A percentile compares a stretch with the other conserved stretches of the same genome.
Evolutionary conservation across 2,888 invertebrate genomes (phyloP).

Genomic region (Protonemura montana): DNA sequence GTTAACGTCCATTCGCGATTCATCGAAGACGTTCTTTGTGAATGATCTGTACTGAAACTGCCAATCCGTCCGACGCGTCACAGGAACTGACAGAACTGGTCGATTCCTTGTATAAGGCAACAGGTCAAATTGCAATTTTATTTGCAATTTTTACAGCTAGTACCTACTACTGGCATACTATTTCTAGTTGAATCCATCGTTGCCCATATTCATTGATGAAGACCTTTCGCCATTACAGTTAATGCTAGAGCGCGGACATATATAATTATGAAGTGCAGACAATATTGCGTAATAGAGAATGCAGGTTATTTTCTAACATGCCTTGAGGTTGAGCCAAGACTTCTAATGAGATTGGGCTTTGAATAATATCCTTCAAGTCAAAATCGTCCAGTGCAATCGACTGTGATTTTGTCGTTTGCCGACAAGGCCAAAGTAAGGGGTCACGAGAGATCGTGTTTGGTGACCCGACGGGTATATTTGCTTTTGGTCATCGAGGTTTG

Average conservation of each 20-base stretch:
- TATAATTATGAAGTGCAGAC: conserved; percentile 1
- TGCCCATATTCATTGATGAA: conserved; percentile 29
- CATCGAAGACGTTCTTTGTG: neutral
- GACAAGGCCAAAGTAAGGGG: neutral
- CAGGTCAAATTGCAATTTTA: neutral
- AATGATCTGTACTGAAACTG: too few relatives aligned
- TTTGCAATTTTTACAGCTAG: conserved; percentile 9
- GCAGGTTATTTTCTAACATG: neutral
- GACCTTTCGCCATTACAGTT: conserved; percentile 22
- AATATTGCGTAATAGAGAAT: neutral
- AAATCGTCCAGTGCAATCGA: neutral
- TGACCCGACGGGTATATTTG: neutral
- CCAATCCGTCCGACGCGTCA: neutral
- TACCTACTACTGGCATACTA: neutral
- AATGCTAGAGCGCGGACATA: neutral
- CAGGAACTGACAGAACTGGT: neutral
- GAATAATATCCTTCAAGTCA: neutral
- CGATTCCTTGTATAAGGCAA: neutral
- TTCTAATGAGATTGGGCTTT: neutral
- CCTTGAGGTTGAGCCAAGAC: neutral
- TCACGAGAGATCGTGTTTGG: neutral
- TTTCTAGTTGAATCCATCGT: neutral
- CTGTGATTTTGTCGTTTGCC: neutral
- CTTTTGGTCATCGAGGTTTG: too few relatives aligned
- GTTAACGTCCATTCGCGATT: neutral